Percentiles rank a stretch among this genome's conserved stretches.
Conservation (phyloP, 2,797 vertebrate genomes). For the Delichon dasypus region DNA sequence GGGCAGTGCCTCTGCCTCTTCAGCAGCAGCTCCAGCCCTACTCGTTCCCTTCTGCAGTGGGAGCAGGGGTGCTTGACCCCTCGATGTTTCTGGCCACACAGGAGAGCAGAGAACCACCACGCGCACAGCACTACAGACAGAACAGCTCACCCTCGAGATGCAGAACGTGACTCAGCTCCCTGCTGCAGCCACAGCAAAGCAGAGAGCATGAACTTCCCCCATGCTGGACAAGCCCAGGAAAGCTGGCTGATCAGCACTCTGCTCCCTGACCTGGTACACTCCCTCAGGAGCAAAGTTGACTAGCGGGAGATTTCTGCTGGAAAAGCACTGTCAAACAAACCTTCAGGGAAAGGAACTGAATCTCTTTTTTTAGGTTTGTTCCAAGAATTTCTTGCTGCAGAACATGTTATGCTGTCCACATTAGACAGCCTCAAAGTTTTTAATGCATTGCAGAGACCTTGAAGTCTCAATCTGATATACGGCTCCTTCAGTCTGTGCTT, state of each 20-base stretch:
- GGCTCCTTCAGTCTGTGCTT: constrained; percentile 51
- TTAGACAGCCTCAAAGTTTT: constrained; percentile 24
- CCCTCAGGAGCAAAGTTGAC: neutral
- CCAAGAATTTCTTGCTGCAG: neutral
- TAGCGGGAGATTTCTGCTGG: neutral
- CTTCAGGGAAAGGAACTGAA: neutral
- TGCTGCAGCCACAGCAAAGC: neutral
- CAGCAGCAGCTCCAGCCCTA: neutral
- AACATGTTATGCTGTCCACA: neutral
- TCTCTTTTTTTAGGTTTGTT: neutral
- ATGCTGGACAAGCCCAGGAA: neutral
- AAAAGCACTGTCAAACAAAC: neutral
- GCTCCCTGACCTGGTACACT: neutral
- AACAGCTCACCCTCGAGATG: neutral
- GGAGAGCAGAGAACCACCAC: neutral
- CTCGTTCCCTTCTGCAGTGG: fast-evolving
- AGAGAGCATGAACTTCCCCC: fast-evolving
- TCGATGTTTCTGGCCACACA: fast-evolving
- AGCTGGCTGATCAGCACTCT: neutral
- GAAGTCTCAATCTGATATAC: constrained; percentile 60
- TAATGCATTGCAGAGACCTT: constrained; percentile 60
- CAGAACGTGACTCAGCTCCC: neutral
- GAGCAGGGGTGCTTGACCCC: neutral
- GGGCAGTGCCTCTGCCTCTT: neutral
- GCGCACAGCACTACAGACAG: fast-evolving